Percentiles rank a stretch among this genome's conserved stretches.
Conservation (phyloP, 53 echinoderm and acorn worm species). For the Stichopus horrens region DNA sequence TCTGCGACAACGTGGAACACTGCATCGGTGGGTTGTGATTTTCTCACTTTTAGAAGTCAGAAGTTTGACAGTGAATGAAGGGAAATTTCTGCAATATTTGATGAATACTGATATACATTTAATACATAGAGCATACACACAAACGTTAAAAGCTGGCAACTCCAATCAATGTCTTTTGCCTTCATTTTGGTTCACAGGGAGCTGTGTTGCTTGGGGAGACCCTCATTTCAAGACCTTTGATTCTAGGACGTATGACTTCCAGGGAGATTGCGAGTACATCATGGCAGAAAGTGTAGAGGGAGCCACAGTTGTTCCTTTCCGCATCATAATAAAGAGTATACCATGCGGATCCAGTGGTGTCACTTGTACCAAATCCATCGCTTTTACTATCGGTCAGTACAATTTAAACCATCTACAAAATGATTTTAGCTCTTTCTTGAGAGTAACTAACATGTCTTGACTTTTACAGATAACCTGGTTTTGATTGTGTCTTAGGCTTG, state of each 20-base stretch:
- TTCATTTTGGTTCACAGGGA: conserved; percentile 7
- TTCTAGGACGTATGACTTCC: conserved; percentile 50
- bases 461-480: too few species aligned
- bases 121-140: too few species aligned
- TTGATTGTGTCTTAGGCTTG: too few species aligned
- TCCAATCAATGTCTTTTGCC: too few species aligned
- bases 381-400: conserved; percentile 70
- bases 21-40: conserved; percentile 38
- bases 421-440: too few species aligned
- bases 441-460: too few species aligned
- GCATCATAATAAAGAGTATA: conserved; percentile 71
- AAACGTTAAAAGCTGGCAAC: too few species aligned
- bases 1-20: conserved; percentile 32
- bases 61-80: too few species aligned
- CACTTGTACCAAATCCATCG: conserved; percentile 91
- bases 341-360: conserved; percentile 87
- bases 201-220: conserved; percentile 62
- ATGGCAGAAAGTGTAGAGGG: conserved; percentile 62
- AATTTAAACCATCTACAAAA: too few species aligned
- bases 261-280: conserved; percentile 92
- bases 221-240: conserved; percentile 31
- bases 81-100: too few species aligned
- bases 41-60: too few species aligned
- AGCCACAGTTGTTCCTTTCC: conserved; percentile 60
- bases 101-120: too few species aligned